Conservation (phyloP, 2,113 vertebrate genomes). For the Nestor notabilis region DNA sequence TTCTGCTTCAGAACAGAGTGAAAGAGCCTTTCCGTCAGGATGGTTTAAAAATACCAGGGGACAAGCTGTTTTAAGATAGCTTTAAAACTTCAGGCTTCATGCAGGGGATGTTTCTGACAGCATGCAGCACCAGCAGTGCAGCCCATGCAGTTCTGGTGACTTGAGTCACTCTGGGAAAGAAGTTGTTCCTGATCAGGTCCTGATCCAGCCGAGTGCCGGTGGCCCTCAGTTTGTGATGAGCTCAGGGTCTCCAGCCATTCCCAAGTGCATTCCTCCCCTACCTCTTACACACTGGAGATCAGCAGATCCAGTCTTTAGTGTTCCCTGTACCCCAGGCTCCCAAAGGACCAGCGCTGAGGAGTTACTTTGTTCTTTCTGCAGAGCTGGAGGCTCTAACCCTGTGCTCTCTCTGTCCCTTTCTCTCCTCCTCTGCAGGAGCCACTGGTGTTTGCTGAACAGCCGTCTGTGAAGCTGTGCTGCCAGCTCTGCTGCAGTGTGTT, state of each 20-base stretch:
- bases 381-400: background rate
- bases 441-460: constrained; percentile 95
- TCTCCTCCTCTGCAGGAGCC: constrained; percentile 82
- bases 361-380: background rate
- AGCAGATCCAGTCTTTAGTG: background rate
- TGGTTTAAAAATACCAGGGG: background rate
- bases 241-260: background rate
- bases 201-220: background rate
- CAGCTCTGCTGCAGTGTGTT: constrained; percentile 96
- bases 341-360: background rate
- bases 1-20: background rate
- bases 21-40: background rate
- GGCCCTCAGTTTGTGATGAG: background rate
- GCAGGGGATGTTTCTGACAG: background rate
- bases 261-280: background rate
- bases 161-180: background rate
- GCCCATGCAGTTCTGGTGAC: background rate
- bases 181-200: background rate
- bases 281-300: background rate
- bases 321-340: background rate
- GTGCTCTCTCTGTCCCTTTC: background rate
- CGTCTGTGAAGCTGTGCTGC: constrained; percentile 95
- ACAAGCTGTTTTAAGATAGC: background rate
- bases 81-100: background rate
- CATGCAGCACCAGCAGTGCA: fast-evolving